Conservation (phyloP, 2,113 vertebrate species). For the Mormyrus lacerda region DNA sequence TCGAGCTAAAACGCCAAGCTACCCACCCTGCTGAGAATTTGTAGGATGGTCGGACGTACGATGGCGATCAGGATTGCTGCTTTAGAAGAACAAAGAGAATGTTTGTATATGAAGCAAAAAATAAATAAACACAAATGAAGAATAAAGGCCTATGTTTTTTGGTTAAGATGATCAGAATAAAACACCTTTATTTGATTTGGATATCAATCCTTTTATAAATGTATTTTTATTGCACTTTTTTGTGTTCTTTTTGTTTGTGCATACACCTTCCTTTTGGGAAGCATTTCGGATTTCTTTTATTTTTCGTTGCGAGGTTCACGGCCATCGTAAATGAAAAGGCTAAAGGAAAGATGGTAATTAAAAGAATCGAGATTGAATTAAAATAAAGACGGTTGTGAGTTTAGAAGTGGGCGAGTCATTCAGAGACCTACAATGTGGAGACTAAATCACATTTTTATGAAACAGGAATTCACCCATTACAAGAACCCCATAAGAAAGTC, state of each 20-base stretch:
- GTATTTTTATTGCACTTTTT: neutral
- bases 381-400: neutral
- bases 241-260: neutral
- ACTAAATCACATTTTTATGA: neutral
- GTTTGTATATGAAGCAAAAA: neutral
- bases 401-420: neutral
- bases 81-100: neutral
- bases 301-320: neutral
- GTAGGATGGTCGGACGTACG: neutral
- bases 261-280: neutral
- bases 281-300: neutral
- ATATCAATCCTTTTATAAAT: neutral
- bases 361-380: neutral
- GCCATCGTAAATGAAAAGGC: neutral
- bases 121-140: neutral
- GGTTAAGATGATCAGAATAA: neutral
- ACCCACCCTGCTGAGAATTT: neutral
- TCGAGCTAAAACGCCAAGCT: neutral
- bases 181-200: neutral
- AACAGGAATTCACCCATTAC: neutral
- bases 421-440: neutral
- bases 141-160: neutral
- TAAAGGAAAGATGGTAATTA: neutral
- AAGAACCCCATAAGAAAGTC: neutral
- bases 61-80: neutral